These are phyloP conservation scores for Leptosomus discolor DNA, from an alignment of 2,113 vertebrate genomes.

Conservation along the genomic window DNA sequence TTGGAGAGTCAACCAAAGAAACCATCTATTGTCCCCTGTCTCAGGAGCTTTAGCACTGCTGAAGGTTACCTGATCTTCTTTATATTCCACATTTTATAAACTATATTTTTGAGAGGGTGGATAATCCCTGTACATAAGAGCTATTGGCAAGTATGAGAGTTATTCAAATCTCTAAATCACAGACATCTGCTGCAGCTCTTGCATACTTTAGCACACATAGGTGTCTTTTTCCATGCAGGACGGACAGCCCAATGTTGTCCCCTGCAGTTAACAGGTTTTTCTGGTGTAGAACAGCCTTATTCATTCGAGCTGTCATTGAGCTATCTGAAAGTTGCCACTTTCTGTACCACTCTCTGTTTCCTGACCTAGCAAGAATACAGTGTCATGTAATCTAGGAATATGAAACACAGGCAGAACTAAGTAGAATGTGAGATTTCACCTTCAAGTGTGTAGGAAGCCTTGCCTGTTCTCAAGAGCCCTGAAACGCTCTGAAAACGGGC, in stretches of 20 bases:
- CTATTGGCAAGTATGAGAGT: background rate
- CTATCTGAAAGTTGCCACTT: background rate
- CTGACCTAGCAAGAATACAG: background rate
- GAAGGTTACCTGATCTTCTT: background rate
- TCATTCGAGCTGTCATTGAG: background rate
- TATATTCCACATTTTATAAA: background rate
- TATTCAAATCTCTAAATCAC: background rate
- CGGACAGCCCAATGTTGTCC: background rate
- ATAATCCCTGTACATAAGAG: background rate
- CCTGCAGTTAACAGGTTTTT: background rate
- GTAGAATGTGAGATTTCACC: background rate
- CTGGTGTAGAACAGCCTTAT: background rate
- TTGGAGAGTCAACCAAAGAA: background rate
- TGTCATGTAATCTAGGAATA: background rate
- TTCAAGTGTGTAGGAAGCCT: background rate
- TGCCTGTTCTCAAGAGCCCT: background rate
- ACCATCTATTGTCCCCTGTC: background rate
- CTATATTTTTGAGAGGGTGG: background rate
- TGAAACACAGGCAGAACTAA: background rate
- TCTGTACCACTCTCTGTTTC: background rate
- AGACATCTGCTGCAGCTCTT: background rate
- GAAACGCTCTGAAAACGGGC: background rate
- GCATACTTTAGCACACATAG: background rate
- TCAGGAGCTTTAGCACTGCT: background rate
- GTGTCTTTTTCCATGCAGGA: background rate